Conservation (phyloP, 2,888 invertebrate genomes). For the Cinara cedri region DNA sequence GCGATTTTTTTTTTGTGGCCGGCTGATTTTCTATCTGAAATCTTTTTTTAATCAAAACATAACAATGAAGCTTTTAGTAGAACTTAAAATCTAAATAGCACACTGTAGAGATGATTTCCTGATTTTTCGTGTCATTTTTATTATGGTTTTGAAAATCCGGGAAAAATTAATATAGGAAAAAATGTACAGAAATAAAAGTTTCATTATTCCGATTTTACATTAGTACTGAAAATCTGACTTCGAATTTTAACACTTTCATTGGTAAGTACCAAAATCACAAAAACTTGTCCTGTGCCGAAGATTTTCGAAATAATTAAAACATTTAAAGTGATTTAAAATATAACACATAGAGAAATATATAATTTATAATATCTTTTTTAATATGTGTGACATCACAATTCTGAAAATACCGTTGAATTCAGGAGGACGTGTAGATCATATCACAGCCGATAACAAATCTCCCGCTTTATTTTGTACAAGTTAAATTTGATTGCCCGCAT, state of each 20-base stretch:
- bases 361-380: background rate
- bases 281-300: background rate
- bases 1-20: no score
- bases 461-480: background rate
- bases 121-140: no score
- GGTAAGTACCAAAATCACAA: conserved; percentile 1
- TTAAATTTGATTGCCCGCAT: conserved; percentile 3
- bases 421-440: background rate
- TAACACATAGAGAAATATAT: background rate
- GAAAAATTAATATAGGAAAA: no score
- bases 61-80: no score
- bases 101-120: no score
- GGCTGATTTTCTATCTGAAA: no score
- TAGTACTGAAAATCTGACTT: no score
- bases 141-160: no score
- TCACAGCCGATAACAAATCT: background rate
- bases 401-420: conserved; percentile 8
- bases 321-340: background rate
- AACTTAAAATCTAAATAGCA: no score
- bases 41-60: no score
- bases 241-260: conserved; percentile 17
- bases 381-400: background rate
- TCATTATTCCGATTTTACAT: no score
- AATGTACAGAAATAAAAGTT: no score
- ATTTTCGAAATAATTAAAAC: background rate